A percentile compares a stretch with the other conserved stretches of the same genome.
Conservation (phyloP, 2,888 invertebrate species). For the Lepetodrilus schrolli region DNA sequence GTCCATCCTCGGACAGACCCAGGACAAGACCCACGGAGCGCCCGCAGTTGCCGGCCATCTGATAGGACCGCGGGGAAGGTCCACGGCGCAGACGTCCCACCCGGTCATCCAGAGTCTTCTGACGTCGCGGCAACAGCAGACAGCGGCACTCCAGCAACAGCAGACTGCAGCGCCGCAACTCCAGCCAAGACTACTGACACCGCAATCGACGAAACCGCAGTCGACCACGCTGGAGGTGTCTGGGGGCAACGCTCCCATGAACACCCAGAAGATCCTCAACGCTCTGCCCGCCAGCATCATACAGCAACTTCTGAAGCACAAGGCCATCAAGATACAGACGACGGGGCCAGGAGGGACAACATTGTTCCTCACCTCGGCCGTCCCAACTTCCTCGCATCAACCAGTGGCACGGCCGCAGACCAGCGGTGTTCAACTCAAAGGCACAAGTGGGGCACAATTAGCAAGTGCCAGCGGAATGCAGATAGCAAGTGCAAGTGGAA, state of each 20-base stretch:
- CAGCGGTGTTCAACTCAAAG: neutral
- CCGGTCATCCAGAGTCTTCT: constrained; percentile 59
- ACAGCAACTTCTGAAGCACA: constrained; percentile 63
- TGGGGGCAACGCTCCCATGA: neutral
- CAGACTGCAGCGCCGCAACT: neutral
- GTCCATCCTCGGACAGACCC: constrained; percentile 12
- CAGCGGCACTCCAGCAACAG: too few species aligned
- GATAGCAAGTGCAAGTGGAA: too few species aligned
- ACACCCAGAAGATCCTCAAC: constrained; percentile 35
- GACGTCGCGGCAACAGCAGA: neutral
- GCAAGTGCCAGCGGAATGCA: too few species aligned
- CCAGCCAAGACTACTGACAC: neutral
- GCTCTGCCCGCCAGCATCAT: constrained; percentile 58
- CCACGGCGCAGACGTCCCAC: constrained; percentile 38
- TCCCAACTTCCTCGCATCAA: neutral
- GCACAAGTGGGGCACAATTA: too few species aligned
- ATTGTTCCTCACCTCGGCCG: constrained; percentile 31
- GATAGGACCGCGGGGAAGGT: neutral
- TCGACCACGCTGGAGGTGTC: neutral
- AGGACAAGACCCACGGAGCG: neutral
- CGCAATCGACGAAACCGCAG: neutral
- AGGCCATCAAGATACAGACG: constrained; percentile 56
- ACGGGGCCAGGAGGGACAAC: constrained; percentile 41
- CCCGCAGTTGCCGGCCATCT: neutral
- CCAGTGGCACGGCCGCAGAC: neutral